phyloP scores from a whole-genome alignment of 2,888 invertebrate species.

The Dryococelus australis region DNA sequence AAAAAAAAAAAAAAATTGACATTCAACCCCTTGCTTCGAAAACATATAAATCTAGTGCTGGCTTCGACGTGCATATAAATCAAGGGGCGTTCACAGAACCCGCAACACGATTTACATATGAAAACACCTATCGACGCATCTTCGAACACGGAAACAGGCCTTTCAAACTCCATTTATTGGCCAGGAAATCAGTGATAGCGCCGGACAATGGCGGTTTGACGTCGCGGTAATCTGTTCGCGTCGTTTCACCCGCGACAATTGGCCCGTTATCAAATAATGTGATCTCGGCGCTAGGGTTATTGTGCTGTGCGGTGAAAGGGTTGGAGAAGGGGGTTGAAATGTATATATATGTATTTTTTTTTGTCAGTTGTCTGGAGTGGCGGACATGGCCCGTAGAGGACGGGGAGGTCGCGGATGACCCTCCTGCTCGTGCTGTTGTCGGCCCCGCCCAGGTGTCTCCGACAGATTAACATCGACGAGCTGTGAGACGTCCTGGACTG shows the following conservation, averaged over 20 bases:
- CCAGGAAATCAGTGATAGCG: background rate
- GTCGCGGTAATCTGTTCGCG: background rate
- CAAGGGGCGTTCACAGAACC: background rate
- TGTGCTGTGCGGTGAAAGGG: background rate
- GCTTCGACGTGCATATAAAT: background rate
- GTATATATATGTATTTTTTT: background rate
- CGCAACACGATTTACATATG: background rate
- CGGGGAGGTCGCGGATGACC: no score
- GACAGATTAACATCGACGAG: background rate
- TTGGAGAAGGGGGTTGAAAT: background rate
- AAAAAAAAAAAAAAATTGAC: no score
- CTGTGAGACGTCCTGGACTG: background rate
- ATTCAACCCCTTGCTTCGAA: no score
- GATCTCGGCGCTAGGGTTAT: background rate
- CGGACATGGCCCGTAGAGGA: no score
- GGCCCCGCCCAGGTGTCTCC: background rate
- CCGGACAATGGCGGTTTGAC: background rate
- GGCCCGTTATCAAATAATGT: constrained; percentile 8
- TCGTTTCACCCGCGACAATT: background rate
- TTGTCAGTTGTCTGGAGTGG: background rate
- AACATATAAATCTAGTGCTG: background rate
- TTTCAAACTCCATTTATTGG: background rate
- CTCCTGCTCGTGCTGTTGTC: no score
- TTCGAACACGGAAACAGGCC: background rate
- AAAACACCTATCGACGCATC: background rate